These are phyloP conservation scores for Andrena cerasifolii DNA, from an alignment of 1,140 invertebrate species.

Conservation along the genomic window DNA sequence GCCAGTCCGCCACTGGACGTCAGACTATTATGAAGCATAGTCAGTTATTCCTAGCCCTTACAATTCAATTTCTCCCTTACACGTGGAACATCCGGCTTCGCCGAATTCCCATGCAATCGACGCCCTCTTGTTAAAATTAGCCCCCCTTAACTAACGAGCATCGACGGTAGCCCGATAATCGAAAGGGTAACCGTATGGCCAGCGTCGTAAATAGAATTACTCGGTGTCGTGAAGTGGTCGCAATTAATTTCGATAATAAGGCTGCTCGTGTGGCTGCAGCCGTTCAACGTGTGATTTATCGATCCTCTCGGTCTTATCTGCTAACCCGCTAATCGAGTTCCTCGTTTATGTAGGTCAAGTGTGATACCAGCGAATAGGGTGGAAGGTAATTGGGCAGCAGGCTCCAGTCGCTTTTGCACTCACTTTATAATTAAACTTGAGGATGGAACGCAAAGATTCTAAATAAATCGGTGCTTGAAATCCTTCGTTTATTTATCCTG, in stretches of 20 bases:
- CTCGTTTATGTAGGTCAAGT: conserved; percentile 16
- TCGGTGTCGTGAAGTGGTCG: conserved; percentile 44
- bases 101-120: conserved; percentile 11
- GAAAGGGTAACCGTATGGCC: conserved; percentile 53
- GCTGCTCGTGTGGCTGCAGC: neutral
- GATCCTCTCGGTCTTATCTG: conserved; percentile 35
- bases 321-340: conserved; percentile 11
- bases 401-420: neutral
- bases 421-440: too few species aligned
- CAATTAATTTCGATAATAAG: conserved; percentile 60
- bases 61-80: too few species aligned
- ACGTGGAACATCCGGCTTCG: conserved; percentile 10
- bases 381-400: neutral
- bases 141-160: neutral
- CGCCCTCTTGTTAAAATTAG: conserved; percentile 39
- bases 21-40: too few species aligned
- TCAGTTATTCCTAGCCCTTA: too few species aligned
- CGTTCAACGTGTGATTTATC: conserved; percentile 27
- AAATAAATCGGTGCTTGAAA: too few species aligned
- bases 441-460: too few species aligned
- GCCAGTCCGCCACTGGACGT: too few species aligned
- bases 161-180: conserved; percentile 47
- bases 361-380: neutral
- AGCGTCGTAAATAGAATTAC: conserved; percentile 61
- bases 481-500: too few species aligned